These are phyloP conservation scores for Varecia variegata DNA, from an alignment of 2,797 vertebrate genomes.

Conservation along the genomic window DNA sequence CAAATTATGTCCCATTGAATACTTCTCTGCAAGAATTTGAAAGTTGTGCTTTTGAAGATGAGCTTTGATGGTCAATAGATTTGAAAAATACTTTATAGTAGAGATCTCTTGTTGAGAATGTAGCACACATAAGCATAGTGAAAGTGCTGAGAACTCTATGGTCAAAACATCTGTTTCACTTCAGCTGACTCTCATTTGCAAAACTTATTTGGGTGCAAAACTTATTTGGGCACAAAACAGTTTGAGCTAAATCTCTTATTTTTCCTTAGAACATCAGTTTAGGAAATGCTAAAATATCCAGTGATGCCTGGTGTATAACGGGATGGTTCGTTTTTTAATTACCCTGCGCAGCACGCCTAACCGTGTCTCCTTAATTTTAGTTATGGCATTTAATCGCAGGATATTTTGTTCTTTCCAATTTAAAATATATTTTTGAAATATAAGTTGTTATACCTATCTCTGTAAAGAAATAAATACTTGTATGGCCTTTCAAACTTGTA, in stretches of 20 bases:
- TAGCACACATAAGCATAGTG: rapidly evolving
- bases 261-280: not conserved
- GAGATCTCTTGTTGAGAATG: not conserved
- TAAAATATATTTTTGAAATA: not conserved
- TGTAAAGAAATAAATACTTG: not conserved
- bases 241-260: not conserved
- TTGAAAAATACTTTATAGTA: not conserved
- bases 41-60: not conserved
- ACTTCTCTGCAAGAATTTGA: not conserved
- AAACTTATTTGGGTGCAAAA: not conserved
- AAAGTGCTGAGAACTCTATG: not conserved
- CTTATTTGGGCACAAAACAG: too few relatives aligned
- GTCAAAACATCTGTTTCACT: not conserved
- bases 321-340: rapidly evolving
- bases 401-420: not conserved
- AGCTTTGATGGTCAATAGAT: too few relatives aligned
- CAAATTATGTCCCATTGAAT: not conserved
- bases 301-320: rapidly evolving
- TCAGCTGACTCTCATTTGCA: not conserved
- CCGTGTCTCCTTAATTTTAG: not conserved
- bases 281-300: not conserved
- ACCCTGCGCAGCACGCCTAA: rapidly evolving
- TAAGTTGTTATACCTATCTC: not conserved
- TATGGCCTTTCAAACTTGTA: not conserved
- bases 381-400: not conserved